Conservation (phyloP, 2,888 invertebrate genomes). For the Drosophila melanosoma region DNA sequence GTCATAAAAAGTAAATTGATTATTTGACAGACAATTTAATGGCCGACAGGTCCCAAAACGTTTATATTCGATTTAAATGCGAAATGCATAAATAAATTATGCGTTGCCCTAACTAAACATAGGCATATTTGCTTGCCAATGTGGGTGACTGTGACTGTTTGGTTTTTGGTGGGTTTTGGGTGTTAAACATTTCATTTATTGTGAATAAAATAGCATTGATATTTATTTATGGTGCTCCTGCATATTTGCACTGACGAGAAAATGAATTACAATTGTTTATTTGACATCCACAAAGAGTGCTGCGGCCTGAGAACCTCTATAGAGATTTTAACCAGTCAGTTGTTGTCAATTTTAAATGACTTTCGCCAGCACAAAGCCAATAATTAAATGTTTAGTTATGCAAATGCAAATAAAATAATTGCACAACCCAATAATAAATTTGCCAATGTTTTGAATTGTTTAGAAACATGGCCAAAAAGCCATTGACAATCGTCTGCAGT, state of each 20-base stretch:
- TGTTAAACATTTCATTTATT: constrained; percentile 49
- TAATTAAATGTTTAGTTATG: constrained; percentile 78
- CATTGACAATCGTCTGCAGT: background rate
- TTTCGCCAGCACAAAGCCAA: constrained; percentile 56
- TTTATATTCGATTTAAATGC: constrained; percentile 23
- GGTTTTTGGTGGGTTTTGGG: background rate
- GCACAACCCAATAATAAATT: constrained; percentile 19
- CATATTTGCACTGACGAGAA: constrained; percentile 54
- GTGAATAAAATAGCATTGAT: constrained; percentile 39
- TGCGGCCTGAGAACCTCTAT: constrained; percentile 1
- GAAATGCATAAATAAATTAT: constrained; percentile 39
- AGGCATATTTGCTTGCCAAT: constrained; percentile 28
- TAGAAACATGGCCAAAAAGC: constrained; percentile 14
- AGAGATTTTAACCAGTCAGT: constrained; percentile 5
- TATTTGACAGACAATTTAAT: constrained; percentile 43
- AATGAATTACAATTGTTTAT: constrained; percentile 64
- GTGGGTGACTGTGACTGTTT: background rate
- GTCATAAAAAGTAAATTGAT: constrained; percentile 26
- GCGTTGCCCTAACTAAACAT: constrained; percentile 34
- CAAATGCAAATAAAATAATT: constrained; percentile 57
- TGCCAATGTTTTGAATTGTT: constrained; percentile 2
- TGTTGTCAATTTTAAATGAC: constrained; percentile 70
- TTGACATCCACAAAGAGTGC: constrained; percentile 32
- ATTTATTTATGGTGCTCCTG: constrained; percentile 49
- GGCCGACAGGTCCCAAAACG: constrained; percentile 27